Evolutionary conservation across 2,797 vertebrate genomes (phyloP).

Genomic region (Rhodeus uyekii): DNA sequence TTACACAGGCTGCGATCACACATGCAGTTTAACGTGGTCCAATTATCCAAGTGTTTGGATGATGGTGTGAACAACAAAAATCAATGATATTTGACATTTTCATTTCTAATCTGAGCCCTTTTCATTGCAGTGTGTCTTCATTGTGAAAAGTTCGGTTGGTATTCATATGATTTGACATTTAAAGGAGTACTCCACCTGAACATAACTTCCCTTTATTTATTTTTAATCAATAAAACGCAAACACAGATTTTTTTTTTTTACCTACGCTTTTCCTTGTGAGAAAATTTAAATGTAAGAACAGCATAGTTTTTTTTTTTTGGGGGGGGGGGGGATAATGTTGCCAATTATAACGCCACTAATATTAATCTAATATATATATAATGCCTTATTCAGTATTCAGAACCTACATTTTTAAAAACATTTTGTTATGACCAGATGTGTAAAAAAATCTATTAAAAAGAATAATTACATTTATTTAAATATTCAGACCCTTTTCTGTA

Average conservation of each 20-base stretch:
- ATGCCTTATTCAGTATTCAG: background rate
- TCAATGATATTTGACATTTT: conserved; percentile 26
- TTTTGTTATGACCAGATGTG: background rate
- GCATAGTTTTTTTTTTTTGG: background rate
- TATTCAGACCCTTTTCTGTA: background rate
- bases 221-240: background rate
- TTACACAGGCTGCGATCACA: background rate
- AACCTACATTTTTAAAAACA: background rate
- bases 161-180: conserved; percentile 4
- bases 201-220: conserved; percentile 2
- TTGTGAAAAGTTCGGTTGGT: background rate
- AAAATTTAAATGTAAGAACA: background rate
- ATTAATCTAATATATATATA: background rate
- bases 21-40: conserved; percentile 7
- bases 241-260: background rate
- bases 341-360: background rate
- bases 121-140: background rate
- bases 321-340: background rate
- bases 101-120: background rate
- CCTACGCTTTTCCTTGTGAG: background rate
- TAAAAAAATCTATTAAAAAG: no score
- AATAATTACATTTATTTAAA: background rate
- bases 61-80: conserved; percentile 1
- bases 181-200: background rate
- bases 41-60: conserved; percentile 22